Evolutionary conservation across 1,140 invertebrate genomes (phyloP).

Genomic region (Scaptomyza pallida): DNA sequence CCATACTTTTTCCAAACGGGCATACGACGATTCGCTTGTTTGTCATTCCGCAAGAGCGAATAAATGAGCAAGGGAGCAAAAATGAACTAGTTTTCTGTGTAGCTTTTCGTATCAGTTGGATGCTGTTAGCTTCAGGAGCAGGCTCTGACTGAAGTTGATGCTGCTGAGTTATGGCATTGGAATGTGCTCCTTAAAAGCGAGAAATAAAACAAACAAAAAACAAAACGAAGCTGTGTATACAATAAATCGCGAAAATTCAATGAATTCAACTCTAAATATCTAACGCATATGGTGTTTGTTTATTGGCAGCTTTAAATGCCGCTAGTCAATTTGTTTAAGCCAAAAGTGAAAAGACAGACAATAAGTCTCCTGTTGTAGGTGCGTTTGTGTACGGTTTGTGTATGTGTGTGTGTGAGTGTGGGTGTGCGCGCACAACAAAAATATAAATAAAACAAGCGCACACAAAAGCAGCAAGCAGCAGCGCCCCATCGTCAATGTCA

Average conservation of each 20-base stretch:
- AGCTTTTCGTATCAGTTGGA: conserved; percentile 30
- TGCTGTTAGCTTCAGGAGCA: conserved; percentile 45
- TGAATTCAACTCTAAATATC: conserved; percentile 1
- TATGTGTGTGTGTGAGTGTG: conserved; percentile 27
- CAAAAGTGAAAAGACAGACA: conserved; percentile 42
- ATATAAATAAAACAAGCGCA: conserved; percentile 74
- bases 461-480: conserved; percentile 30
- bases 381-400: conserved; percentile 17
- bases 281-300: background rate
- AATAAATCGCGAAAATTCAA: background rate
- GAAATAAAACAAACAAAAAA: too few relatives aligned
- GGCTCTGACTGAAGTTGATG: conserved; percentile 36
- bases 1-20: too few relatives aligned
- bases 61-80: too few relatives aligned
- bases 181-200: conserved; percentile 46
- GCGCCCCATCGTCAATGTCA: conserved; percentile 69
- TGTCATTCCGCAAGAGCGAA: too few relatives aligned
- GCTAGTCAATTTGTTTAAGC: conserved; percentile 14
- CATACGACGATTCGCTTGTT: too few relatives aligned
- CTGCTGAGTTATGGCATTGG: conserved; percentile 50
- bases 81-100: too few relatives aligned
- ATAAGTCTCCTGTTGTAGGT: conserved; percentile 46
- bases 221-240: background rate
- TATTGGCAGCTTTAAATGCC: conserved; percentile 3
- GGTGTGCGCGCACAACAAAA: conserved; percentile 67